Evolutionary conservation across 2,888 invertebrate species (phyloP).

Genomic region (Pilophorus perplexus): DNA sequence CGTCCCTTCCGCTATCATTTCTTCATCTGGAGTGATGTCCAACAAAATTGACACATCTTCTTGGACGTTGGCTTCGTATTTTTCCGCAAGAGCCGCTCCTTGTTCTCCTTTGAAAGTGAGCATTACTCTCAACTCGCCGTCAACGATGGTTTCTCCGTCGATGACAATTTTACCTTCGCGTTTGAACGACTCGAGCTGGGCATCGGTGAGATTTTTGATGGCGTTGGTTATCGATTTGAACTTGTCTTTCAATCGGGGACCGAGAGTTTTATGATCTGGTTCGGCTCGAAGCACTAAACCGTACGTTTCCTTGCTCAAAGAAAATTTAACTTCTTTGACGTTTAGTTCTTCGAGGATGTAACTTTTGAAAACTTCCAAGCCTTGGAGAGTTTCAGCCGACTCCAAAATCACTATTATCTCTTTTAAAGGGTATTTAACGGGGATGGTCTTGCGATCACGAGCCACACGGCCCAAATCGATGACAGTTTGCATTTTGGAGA

Average conservation of each 20-base stretch:
- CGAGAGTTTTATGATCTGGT: slow-evolving; percentile 90
- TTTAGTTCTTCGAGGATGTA: slow-evolving; percentile 94
- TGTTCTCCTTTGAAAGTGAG: slow-evolving; percentile 67
- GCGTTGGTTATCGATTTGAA: slow-evolving; percentile 82
- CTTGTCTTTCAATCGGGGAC: slow-evolving; percentile 81
- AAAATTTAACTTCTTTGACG: slow-evolving; percentile 76
- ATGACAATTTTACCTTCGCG: slow-evolving; percentile 69
- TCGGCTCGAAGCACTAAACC: slow-evolving; percentile 89
- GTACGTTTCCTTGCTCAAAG: slow-evolving; percentile 87
- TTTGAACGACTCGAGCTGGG: slow-evolving; percentile 73
- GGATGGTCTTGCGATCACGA: slow-evolving; percentile 88
- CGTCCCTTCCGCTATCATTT: slow-evolving; percentile 89
- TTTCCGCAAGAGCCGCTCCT: slow-evolving; percentile 61
- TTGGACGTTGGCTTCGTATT: slow-evolving; percentile 63
- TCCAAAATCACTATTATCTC: slow-evolving; percentile 94
- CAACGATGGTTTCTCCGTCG: slow-evolving; percentile 70
- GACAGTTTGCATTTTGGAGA: slow-evolving; percentile 89
- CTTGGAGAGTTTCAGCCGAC: slow-evolving; percentile 70
- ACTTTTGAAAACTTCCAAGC: slow-evolving; percentile 72
- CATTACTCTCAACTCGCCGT: slow-evolving; percentile 78
- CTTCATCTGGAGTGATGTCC: slow-evolving; percentile 83
- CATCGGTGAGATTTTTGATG: slow-evolving; percentile 71
- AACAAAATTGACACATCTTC: slow-evolving; percentile 67
- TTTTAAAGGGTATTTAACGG: slow-evolving; percentile 92
- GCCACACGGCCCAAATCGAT: slow-evolving; percentile 91